A percentile compares a stretch with the other conserved stretches of the same genome.
phyloP scores from a whole-genome alignment of 2,888 invertebrate species.

The Schrankia costaestrigalis region DNA sequence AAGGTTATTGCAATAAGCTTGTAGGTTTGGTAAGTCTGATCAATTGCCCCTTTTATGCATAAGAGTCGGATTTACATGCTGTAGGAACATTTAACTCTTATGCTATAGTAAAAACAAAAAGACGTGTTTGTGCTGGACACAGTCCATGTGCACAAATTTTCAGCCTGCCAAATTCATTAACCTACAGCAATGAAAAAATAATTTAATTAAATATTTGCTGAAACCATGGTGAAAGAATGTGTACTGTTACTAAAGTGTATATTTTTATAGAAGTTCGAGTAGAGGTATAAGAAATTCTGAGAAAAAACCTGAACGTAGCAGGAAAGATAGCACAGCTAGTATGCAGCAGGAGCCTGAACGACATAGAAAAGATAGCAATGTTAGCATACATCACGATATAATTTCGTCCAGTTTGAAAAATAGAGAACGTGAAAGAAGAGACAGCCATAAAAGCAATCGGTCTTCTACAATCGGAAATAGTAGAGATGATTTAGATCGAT shows the following conservation, averaged over 20 bases:
- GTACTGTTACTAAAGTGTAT: neutral
- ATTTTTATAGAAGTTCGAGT: constrained; percentile 60
- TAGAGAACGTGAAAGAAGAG: constrained; percentile 61
- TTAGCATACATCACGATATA: constrained; percentile 62
- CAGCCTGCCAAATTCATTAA: no score
- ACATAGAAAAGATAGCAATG: constrained; percentile 61
- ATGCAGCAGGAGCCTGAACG: constrained; percentile 58
- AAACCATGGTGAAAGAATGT: no score
- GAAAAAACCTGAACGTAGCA: constrained; percentile 57
- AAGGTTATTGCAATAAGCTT: no score
- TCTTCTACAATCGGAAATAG: constrained; percentile 73
- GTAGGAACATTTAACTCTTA: no score
- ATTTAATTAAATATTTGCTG: no score
- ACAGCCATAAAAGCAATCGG: constrained; percentile 69
- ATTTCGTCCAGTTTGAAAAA: constrained; percentile 50
- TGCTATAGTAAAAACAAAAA: no score
- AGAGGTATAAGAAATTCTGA: constrained; percentile 64
- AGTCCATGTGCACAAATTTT: no score
- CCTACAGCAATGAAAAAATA: no score
- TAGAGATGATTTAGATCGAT: constrained; percentile 70
- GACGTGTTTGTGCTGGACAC: no score
- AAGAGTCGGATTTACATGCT: no score
- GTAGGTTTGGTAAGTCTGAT: no score
- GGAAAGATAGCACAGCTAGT: constrained; percentile 66
- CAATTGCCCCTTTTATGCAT: no score